A percentile compares a stretch with the other conserved stretches of the same genome.
Conservation (phyloP, 2,113 vertebrate species). For the Chionis minor region DNA sequence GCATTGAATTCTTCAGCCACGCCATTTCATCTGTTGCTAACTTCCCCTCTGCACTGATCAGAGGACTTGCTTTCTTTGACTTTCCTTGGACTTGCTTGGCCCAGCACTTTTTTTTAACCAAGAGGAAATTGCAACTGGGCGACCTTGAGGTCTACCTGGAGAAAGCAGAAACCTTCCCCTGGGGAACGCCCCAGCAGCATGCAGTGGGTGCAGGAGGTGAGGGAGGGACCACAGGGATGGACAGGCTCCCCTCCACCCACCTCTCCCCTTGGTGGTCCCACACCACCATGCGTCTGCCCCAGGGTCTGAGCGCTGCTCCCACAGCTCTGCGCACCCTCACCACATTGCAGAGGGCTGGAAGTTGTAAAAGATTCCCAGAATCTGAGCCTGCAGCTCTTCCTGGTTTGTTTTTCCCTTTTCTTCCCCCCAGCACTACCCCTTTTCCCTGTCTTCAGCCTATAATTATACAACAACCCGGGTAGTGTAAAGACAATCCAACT, state of each 20-base stretch:
- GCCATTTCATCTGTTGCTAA: not conserved
- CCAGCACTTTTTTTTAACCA: not conserved
- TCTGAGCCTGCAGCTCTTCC: not conserved
- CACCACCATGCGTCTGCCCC: rapidly evolving
- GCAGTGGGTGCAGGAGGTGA: not conserved
- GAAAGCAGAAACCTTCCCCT: not conserved
- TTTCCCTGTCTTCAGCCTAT: not conserved
- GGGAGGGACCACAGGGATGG: not conserved
- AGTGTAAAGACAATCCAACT: not conserved
- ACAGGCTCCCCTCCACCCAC: not conserved
- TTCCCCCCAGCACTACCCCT: not conserved
- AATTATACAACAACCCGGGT: not conserved
- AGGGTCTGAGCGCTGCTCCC: not conserved
- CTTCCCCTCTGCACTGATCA: not conserved
- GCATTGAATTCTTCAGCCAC: not conserved
- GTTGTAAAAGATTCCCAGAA: not conserved
- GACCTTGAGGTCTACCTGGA: not conserved
- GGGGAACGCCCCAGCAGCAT: not conserved
- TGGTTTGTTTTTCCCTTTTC: not conserved
- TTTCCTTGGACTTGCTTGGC: not conserved
- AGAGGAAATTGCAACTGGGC: not conserved
- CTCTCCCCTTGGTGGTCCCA: not conserved
- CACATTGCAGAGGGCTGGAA: not conserved
- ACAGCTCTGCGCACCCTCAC: not conserved
- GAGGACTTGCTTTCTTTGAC: not conserved